Evolutionary conservation across 2,797 vertebrate genomes (phyloP).

Genomic region (Anguilla obscura): DNA sequence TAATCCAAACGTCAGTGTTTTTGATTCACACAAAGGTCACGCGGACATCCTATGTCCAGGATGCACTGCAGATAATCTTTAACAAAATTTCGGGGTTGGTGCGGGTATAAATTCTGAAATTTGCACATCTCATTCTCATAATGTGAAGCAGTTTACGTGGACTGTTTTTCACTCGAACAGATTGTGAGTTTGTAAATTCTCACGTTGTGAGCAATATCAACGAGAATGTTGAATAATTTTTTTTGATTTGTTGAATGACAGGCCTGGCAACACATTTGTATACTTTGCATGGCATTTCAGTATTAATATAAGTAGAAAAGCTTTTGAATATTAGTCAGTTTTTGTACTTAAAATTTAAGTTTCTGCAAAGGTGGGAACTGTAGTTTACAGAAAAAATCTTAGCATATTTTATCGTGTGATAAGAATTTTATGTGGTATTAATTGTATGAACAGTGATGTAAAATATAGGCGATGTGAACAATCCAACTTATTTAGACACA

Average conservation of each 20-base stretch:
- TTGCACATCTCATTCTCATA: neutral
- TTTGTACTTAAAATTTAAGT: neutral
- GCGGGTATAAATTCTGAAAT: neutral
- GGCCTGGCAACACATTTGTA: neutral
- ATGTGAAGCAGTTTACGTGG: neutral
- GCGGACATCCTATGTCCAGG: neutral
- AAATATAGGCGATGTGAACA: too few relatives aligned
- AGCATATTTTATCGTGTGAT: neutral
- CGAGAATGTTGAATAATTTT: neutral
- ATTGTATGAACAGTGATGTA: too few relatives aligned
- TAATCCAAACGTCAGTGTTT: constrained; percentile 5
- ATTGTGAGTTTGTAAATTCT: neutral
- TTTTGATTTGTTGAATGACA: neutral
- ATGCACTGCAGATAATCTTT: neutral
- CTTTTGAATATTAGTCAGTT: too few relatives aligned
- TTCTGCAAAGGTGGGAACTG: neutral
- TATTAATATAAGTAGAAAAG: too few relatives aligned
- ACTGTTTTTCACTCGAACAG: neutral
- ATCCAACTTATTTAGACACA: too few relatives aligned
- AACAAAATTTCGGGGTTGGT: neutral
- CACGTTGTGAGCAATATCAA: neutral
- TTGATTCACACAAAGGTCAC: constrained; percentile 17
- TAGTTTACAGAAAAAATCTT: neutral
- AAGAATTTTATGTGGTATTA: neutral
- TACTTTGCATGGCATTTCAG: neutral